A percentile compares a stretch with the other conserved stretches of the same genome.
These are phyloP conservation scores for Drosophila aff. DNA, from an alignment of 1,140 invertebrate species.

Conservation along the genomic window DNA sequence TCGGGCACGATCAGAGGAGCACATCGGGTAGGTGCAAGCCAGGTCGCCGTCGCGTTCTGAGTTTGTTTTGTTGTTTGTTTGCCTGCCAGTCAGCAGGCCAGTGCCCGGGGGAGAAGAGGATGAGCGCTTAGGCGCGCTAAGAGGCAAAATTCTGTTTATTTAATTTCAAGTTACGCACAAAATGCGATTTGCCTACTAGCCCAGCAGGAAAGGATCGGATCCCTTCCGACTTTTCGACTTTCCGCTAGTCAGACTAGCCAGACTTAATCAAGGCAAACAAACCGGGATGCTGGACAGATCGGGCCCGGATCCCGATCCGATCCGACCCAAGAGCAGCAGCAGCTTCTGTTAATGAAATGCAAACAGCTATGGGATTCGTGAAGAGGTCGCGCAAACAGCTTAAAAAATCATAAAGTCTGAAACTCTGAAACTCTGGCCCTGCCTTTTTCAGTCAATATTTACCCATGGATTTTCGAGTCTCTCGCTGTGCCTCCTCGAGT, in stretches of 20 bases:
- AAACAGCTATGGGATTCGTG: constrained; percentile 69
- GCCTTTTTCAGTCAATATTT: constrained; percentile 63
- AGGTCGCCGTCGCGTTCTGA: constrained; percentile 55
- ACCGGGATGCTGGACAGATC: constrained; percentile 13
- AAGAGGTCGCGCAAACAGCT: constrained; percentile 76
- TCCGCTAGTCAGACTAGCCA: constrained; percentile 52
- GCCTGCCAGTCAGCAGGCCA: constrained; percentile 29
- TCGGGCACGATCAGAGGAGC: constrained; percentile 75
- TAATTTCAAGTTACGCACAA: constrained; percentile 76
- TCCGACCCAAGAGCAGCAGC: constrained; percentile 28
- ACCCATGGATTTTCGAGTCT: constrained; percentile 64
- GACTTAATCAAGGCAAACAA: constrained; percentile 75
- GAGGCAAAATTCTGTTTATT: constrained; percentile 66
- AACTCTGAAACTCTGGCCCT: constrained; percentile 24
- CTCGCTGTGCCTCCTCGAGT: constrained; percentile 11
- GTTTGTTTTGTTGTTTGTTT: constrained; percentile 77
- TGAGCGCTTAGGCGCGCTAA: constrained; percentile 12
- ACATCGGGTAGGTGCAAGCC: constrained; percentile 59
- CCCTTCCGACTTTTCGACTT: constrained; percentile 34
- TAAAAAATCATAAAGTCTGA: constrained; percentile 80
- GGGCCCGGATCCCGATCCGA: constrained; percentile 11
- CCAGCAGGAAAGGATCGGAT: constrained; percentile 66
- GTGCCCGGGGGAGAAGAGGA: constrained; percentile 43
- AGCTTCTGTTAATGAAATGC: constrained; percentile 80
- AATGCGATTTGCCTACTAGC: constrained; percentile 39